Conservation (phyloP, 2,888 invertebrate species). For the Stratiomys singularior region DNA sequence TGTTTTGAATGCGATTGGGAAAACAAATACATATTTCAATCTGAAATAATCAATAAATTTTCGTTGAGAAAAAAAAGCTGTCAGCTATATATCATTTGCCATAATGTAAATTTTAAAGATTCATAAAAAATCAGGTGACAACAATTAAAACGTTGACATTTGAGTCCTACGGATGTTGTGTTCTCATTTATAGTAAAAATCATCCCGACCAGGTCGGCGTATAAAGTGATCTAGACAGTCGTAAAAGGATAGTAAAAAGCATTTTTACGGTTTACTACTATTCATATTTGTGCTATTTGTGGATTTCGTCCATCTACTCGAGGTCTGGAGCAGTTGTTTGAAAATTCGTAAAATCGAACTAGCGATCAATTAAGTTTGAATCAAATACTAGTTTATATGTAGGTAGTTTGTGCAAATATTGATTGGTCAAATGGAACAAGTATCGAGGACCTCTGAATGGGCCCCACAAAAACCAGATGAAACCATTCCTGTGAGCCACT, state of each 20-base stretch:
- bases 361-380: neutral
- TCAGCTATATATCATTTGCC: slow-evolving; percentile 8
- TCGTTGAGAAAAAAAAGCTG: neutral
- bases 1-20: neutral
- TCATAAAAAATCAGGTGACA: neutral
- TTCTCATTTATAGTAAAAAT: too few species aligned
- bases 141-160: slow-evolving; percentile 16
- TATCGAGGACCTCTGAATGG: too few species aligned
- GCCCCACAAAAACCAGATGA: too few species aligned
- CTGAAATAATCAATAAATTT: slow-evolving; percentile 20
- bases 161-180: neutral
- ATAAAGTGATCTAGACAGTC: neutral
- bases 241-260: slow-evolving; percentile 1
- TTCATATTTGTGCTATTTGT: neutral
- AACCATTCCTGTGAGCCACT: too few species aligned
- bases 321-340: neutral
- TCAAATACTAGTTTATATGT: neutral
- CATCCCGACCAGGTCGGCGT: neutral
- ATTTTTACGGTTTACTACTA: neutral
- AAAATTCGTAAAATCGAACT: slow-evolving; percentile 1
- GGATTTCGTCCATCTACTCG: neutral
- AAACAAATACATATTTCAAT: neutral
- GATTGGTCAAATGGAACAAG: too few species aligned
- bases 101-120: neutral
- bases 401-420: neutral